phyloP scores from a whole-genome alignment of 2,797 vertebrate genomes.

The Paramormyrops hopkinsi region DNA sequence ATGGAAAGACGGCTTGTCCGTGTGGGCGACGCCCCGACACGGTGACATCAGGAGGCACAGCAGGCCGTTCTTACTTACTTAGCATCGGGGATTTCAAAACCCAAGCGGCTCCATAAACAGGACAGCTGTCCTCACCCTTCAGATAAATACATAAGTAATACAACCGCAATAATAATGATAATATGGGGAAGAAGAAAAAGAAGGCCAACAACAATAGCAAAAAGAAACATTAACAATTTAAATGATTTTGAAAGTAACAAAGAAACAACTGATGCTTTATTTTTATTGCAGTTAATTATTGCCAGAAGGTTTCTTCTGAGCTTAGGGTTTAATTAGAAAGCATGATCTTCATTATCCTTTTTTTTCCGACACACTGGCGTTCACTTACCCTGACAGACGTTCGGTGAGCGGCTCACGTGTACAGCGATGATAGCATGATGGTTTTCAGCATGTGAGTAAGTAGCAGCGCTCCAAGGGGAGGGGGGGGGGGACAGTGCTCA shows the following conservation, averaged over 20 bases:
- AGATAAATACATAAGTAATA: background rate
- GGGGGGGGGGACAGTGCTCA: too few relatives aligned
- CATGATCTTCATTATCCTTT: background rate
- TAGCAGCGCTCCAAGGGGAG: background rate
- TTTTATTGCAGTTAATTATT: background rate
- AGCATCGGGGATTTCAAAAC: background rate
- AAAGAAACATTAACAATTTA: background rate
- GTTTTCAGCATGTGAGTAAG: background rate
- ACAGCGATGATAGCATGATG: background rate
- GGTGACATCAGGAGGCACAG: background rate
- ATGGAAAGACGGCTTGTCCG: background rate
- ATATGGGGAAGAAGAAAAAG: background rate
- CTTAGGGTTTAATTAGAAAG: background rate
- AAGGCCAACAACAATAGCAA: background rate
- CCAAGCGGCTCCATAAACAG: background rate
- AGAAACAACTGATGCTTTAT: background rate
- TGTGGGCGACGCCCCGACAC: background rate
- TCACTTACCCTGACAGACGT: background rate
- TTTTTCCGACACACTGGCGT: background rate
- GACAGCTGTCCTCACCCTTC: background rate
- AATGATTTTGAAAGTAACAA: background rate
- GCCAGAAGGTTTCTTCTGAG: background rate
- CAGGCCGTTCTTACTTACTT: background rate
- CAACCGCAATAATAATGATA: background rate
- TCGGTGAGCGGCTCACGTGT: background rate